These are phyloP conservation scores for Catostomus latipinnis DNA, from an alignment of 2,797 vertebrate genomes.

Conservation along the genomic window DNA sequence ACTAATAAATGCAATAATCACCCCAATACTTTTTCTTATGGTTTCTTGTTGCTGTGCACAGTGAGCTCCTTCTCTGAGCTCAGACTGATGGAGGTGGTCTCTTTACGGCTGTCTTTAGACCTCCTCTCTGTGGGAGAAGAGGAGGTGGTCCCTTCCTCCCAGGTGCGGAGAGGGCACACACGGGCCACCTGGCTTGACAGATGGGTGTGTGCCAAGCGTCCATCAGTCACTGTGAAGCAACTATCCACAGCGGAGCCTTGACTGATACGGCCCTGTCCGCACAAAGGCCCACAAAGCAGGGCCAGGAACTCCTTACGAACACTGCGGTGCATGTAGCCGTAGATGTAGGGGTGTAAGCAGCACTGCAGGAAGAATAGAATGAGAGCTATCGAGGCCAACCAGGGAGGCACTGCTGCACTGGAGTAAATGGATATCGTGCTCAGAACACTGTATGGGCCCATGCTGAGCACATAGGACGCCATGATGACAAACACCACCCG, in stretches of 20 bases:
- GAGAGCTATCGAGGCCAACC: constrained; percentile 83
- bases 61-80: constrained; percentile 81
- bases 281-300: constrained; percentile 80
- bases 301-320: constrained; percentile 87
- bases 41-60: constrained; percentile 67
- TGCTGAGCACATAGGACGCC: constrained; percentile 87
- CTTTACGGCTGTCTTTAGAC: constrained; percentile 81
- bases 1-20: neutral
- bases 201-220: constrained; percentile 69
- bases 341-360: constrained; percentile 89
- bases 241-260: constrained; percentile 78
- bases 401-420: constrained; percentile 76
- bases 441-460: constrained; percentile 88
- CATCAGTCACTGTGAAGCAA: constrained; percentile 82
- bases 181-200: constrained; percentile 75
- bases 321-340: constrained; percentile 91
- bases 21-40: constrained; percentile 5
- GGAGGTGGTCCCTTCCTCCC: constrained; percentile 82
- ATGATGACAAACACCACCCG: constrained; percentile 89
- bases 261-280: constrained; percentile 72
- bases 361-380: constrained; percentile 90
- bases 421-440: constrained; percentile 81
- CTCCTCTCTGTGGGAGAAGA: constrained; percentile 81
- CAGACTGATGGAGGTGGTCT: constrained; percentile 80
- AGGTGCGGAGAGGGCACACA: constrained; percentile 78